Percentiles rank a stretch among this genome's conserved stretches.
Conservation (phyloP, 2,797 vertebrate species). For the Siniperca undulata region DNA sequence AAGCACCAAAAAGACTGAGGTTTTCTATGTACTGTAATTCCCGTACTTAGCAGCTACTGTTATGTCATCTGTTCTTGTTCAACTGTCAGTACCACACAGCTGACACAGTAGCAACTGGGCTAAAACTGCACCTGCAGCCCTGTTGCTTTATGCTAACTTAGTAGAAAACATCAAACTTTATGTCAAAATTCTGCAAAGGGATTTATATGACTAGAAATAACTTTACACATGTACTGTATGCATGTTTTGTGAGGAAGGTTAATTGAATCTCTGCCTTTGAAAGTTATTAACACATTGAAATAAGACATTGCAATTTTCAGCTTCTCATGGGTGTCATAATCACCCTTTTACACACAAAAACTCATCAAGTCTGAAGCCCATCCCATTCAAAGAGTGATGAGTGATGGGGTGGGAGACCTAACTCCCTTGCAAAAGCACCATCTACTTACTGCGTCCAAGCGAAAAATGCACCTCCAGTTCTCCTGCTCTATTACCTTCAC, state of each 20-base stretch:
- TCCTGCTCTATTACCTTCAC: conserved; percentile 58
- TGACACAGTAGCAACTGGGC: conserved; percentile 26
- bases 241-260: not conserved
- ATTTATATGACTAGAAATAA: not conserved
- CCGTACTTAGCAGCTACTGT: conserved; percentile 23
- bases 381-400: conserved; percentile 13
- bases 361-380: conserved; percentile 9
- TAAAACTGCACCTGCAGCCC: conserved; percentile 18
- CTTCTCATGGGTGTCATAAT: conserved; percentile 19
- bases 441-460: conserved; percentile 29
- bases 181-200: not conserved
- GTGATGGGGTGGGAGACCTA: conserved; percentile 22
- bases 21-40: conserved; percentile 3
- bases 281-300: conserved; percentile 8
- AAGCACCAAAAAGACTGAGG: not conserved
- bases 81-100: conserved; percentile 41
- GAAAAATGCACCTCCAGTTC: conserved; percentile 53
- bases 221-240: not conserved
- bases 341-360: not conserved
- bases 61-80: conserved; percentile 52
- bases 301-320: conserved; percentile 15
- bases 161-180: conserved; percentile 1
- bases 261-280: not conserved
- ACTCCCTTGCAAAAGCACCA: conserved; percentile 39
- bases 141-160: not conserved